Base-by-base conservation (phyloP, 2,797 vertebrate genomes). In the Crax fasciolata region DNA sequence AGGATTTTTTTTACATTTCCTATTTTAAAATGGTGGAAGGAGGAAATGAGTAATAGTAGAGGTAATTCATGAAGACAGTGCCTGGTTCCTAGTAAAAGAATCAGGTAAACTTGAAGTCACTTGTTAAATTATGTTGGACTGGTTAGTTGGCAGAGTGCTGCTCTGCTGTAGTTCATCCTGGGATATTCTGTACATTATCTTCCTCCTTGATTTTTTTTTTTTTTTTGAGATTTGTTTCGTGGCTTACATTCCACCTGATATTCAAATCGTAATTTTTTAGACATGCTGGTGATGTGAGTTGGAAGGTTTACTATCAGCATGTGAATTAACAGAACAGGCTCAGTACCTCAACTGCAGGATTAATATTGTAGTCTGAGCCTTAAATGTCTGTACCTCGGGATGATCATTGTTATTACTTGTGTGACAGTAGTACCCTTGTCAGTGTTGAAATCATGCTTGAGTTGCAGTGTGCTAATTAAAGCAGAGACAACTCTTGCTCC, bases 1-100 rank as follows among this genome's bases (percentile, higher is more conserved):
- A 99, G 99, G 84, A 89, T 14, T 71, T 49, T 11, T 3, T 54
- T 74, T 81, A 28, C 68, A 28, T 58, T 94, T 83, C 67, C 54
- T 23, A 7, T 39, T 94, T 18, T 16, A 12, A 51, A 90, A 72
- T 23, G 25, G 6, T 18, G 39, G 28, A 46, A 35, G 35, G 43
- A 11, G 9, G 11, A 21, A 61, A 27, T 28, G 19, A 87, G 32
- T 44, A 63, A 24, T 2, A 63, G 66, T 35, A 46, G 12, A 68
- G 87, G 8, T 39, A 27, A 77, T 79, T 86, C 0, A 27, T 61
- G 19, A 73, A 85, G 39, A 51, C 58, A 62, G 2, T 35, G 30
- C 58, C 39, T 87, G 41, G 21, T 13, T 93, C 18, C 17, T 27
- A 68, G 12, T 39, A 87, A 67, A 93, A 63, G 32, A 74, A 32